Base-by-base conservation (phyloP, 2,113 vertebrate species). In the Antechinus flavipes region DNA sequence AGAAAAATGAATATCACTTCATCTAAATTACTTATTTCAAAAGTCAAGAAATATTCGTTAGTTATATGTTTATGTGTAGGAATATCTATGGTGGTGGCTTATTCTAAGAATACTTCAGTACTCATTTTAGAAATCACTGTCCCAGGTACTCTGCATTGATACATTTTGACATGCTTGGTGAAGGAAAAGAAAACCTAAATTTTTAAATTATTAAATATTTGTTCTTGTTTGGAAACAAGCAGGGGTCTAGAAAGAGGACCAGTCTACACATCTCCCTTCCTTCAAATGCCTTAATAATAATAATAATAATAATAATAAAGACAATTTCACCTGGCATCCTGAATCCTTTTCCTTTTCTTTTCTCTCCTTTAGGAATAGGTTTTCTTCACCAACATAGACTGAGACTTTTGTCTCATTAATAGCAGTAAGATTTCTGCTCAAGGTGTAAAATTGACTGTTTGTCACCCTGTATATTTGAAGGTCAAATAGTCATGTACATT, bases 1-100 rank as follows among this genome's bases (percentile, higher is more conserved):
- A 90, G 47, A 90, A 90, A 90, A 42, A 90, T 90, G 49, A 47
- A 76, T 89, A 50, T 90, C 3, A 93, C 58, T 92, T 55, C 50
- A 54, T 30, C 5, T 90, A 92, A 91, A 92, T 10, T 46, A 90
- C 93, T 95, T 52, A 90, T 94, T 54, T 89, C 94, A 95, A 94
- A 93, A 58, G 47, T 94, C 94, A 53, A 54, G 46, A 95, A 96
- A 55, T 8, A 91, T 24, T 61, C 47, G 8, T 76, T 76, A 90
- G 91, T 61, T 55, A 94, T 76, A 89, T 90, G 91, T 52, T 61
- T 90, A 55, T 42, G 9, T 27, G 68, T 94, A 97, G n/a, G 58
- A 58, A 92, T 84, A 35, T 95, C 10, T 90, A 52, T 50, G 25
- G 27, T 49, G 47, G 14, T 90, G 49, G 90, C 46, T 91, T 95